These are phyloP conservation scores for Athripsodes cinereus DNA, from an alignment of 2,888 invertebrate genomes.

Conservation along the genomic window DNA sequence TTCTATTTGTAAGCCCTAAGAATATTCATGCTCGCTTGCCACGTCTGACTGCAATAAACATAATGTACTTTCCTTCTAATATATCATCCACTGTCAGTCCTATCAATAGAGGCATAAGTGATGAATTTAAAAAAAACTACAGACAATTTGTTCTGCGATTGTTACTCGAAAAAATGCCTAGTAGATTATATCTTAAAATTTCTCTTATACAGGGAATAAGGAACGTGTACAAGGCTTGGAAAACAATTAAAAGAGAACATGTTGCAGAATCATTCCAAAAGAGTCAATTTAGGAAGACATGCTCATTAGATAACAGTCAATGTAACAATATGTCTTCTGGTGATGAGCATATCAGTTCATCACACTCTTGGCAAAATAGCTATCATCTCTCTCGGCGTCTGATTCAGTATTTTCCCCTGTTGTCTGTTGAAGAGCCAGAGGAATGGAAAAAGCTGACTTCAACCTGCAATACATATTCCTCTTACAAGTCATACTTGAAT, in stretches of 20 bases:
- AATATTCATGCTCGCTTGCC: neutral
- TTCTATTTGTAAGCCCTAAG: neutral
- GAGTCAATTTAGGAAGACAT: neutral
- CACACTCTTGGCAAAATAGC: conserved; percentile 1
- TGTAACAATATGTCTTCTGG: neutral
- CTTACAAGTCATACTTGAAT: neutral
- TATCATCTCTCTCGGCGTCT: neutral
- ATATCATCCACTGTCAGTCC: neutral
- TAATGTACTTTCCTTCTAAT: neutral
- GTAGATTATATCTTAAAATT: neutral
- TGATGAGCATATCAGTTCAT: too few relatives aligned
- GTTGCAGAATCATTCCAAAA: neutral
- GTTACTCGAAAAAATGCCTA: neutral
- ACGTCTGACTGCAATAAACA: neutral
- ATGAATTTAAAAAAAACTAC: neutral
- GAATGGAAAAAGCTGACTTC: neutral
- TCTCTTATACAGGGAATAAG: neutral
- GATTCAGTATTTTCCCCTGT: neutral
- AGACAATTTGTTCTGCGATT: neutral
- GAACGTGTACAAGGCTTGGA: conserved; percentile 1
- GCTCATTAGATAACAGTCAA: neutral
- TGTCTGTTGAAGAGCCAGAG: neutral
- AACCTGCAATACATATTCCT: neutral
- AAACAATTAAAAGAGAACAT: neutral
- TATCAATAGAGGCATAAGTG: neutral